Evolutionary conservation across 2,888 invertebrate genomes (phyloP), one percentile per base, ranked within the genome.

Genomic region (Fabriciana adippe): DNA sequence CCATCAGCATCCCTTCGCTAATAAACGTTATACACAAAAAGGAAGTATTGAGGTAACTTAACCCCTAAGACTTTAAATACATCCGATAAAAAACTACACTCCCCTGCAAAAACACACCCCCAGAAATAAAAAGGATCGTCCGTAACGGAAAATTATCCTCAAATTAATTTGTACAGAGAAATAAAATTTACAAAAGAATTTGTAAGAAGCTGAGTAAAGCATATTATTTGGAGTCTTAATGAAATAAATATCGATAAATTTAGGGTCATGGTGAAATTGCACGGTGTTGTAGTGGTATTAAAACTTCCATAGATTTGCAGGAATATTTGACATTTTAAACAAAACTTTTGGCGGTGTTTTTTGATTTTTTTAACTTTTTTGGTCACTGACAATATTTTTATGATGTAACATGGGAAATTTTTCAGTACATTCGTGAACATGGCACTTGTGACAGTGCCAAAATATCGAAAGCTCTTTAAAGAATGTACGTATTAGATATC

Each of bases 31-130:
- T 85, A 84, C 85, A 86, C 85, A 82, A 79, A 85, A 80, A 86
- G 89, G 89, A 90, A 89, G 88, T 88, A 89, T 89, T 90, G 90
- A 87, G 89, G 81, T 85, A 87, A 81, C 84, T 86, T 87, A 86
- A 88, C 87, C 92, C 90, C 90, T 84, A 81, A 82, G 82, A 75
- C 81, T 87, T 90, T 91, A 91, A 92, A 89, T 91, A 90, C 88
- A 88, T 87, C 87, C 90, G 89, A 92, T 92, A 91, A 92, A 89
- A 90, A 92, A 90, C 88, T 87, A 87, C 87, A 85, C 88, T 84
- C 90, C 89, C 88, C 85, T 80, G 81, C 73, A 74, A 82, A 85
- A 66, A 87, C 85, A 84, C 79, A 74, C 84, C 84, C 88, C 88
- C 84, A 80, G 78, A 80, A 79, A 78, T 81, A 81, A 85, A 84